Percentiles rank a stretch among this genome's conserved stretches.
Conservation (phyloP, 2,113 vertebrate genomes). For the Turnix velox region DNA sequence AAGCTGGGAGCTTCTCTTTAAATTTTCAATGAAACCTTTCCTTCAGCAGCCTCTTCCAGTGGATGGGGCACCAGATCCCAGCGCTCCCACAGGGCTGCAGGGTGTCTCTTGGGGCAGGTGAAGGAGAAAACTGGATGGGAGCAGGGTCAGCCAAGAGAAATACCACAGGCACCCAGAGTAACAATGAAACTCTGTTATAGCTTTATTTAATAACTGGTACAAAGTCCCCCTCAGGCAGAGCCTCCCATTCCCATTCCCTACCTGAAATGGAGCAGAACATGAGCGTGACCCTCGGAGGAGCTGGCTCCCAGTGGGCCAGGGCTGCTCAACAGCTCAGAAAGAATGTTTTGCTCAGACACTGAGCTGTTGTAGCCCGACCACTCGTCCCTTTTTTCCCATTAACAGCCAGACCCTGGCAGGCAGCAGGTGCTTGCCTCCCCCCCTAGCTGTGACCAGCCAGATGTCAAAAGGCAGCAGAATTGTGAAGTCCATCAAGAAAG, state of each 20-base stretch:
- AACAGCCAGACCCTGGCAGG: background rate
- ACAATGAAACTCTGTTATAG: constrained; percentile 74
- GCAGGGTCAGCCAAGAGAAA: background rate
- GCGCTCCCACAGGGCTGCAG: fast-evolving
- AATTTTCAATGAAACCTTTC: background rate
- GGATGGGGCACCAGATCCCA: fast-evolving
- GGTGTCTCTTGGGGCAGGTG: fast-evolving
- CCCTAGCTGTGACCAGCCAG: background rate
- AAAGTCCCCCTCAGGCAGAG: constrained; percentile 74
- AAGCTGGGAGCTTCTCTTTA: background rate
- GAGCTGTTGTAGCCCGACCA: background rate
- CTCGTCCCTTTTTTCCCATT: constrained; percentile 29
- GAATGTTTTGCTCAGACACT: background rate
- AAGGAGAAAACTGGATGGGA: background rate
- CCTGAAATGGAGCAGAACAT: constrained; percentile 54
- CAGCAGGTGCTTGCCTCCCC: background rate
- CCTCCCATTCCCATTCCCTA: constrained; percentile 54
- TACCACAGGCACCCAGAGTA: background rate
- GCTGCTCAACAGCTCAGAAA: background rate
- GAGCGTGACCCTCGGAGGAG: constrained; percentile 3
- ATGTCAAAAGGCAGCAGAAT: background rate
- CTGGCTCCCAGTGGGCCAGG: constrained; percentile 5
- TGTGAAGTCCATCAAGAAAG: background rate
- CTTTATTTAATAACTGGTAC: constrained; percentile 89
- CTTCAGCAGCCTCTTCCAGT: background rate